Conservation (phyloP, 2,888 invertebrate genomes). For the Panzeria rudis region DNA sequence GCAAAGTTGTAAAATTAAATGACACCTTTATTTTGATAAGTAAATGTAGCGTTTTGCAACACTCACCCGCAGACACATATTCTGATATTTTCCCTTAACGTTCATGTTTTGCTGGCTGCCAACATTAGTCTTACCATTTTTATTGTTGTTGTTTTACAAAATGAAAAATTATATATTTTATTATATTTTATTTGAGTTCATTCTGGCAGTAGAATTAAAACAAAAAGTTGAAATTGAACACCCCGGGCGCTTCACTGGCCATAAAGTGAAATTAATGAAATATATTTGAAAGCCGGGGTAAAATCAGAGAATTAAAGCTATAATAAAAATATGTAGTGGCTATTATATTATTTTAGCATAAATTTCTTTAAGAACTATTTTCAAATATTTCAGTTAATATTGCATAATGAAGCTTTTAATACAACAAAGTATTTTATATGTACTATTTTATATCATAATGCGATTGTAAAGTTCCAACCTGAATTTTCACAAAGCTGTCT, state of each 20-base stretch:
- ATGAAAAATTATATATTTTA: conserved; percentile 62
- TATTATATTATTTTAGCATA: neutral
- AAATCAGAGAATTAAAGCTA: conserved; percentile 30
- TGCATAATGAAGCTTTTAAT: neutral
- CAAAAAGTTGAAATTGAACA: conserved; percentile 16
- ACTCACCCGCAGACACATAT: neutral
- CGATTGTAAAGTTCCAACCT: no score
- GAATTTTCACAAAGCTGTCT: no score
- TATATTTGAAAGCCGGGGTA: conserved; percentile 27
- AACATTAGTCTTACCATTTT: neutral
- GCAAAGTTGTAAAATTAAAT: conserved; percentile 57
- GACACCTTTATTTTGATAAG: conserved; percentile 61
- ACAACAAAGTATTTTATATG: no score
- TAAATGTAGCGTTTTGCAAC: conserved; percentile 50
- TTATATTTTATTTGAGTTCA: conserved; percentile 6
- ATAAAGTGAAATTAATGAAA: conserved; percentile 60
- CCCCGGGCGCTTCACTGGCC: conserved; percentile 44
- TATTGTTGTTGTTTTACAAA: conserved; percentile 51
- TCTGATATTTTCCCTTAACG: neutral
- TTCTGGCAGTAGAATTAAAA: neutral
- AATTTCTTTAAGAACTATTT: neutral
- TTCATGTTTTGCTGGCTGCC: conserved; percentile 7
- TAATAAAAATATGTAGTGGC: conserved; percentile 48
- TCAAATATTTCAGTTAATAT: conserved; percentile 8
- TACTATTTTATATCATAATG: no score